These are phyloP conservation scores for Tympanuchus pallidicinctus DNA, from an alignment of 2,113 vertebrate species.

Conservation along the genomic window DNA sequence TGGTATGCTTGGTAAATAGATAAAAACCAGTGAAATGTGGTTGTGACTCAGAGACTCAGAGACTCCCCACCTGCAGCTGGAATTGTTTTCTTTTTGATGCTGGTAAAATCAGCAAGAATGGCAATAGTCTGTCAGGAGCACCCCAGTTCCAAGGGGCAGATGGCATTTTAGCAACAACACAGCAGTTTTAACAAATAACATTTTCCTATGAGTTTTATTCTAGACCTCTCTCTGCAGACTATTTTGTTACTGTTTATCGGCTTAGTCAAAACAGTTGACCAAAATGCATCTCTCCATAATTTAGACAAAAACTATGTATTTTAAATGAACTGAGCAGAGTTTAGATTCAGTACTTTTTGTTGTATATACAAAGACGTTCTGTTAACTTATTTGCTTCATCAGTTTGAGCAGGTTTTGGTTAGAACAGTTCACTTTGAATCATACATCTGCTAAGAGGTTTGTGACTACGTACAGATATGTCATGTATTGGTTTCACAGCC, in stretches of 20 bases:
- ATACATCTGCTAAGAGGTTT: background rate
- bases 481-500: background rate
- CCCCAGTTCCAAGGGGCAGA: background rate
- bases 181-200: constrained; percentile 40
- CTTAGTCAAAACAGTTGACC: background rate
- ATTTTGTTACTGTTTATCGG: background rate
- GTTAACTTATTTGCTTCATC: background rate
- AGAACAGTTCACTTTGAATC: background rate
- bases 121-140: background rate
- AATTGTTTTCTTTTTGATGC: background rate
- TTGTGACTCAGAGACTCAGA: background rate
- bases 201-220: background rate
- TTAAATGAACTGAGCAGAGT: background rate
- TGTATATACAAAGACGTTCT: background rate
- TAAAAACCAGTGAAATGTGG: background rate
- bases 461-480: background rate
- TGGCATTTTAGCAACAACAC: background rate
- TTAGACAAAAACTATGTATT: background rate
- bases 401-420: background rate
- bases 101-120: background rate
- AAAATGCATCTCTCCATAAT: background rate
- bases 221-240: background rate
- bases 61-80: background rate
- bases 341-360: background rate
- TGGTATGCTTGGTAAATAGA: background rate